Evolutionary conservation across 2,113 vertebrate species (phyloP), one percentile per base, ranked within the genome.

Genomic region (Meriones unguiculatus): DNA sequence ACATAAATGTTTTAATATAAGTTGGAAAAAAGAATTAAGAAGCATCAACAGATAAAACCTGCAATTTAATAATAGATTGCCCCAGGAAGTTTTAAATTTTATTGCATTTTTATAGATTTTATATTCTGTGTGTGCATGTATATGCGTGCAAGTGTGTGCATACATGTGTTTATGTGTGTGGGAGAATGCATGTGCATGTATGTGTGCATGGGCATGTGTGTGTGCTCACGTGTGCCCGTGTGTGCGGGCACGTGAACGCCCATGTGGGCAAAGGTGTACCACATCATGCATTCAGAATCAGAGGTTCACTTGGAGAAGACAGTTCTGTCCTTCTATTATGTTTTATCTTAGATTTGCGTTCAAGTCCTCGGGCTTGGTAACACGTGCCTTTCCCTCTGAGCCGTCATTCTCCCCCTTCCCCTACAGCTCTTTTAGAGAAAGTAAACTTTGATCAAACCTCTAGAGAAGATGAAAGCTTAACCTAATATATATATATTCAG

Each of bases 41-140:
- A 87, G 18, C 28, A 0, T 92, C 11, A 89, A 17, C 20, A 81
- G 20, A 14, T 64, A 50, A 6, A 15, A 90, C 7, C 11, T 75
- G n/a, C 9, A 38, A 93, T 72, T 96, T 94, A 72, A 93, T 75
- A 91, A 52, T 65, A 76, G 18, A 75, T 90, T 69, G 9, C 14
- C 9, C 32, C 84, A 77, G 62, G 41, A 90, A 67, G 1, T 0
- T 87, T 57, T 85, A 72, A 70, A 70, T 70, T 6, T 35, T 70
- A 69, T 69, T 69, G 6, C 30, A 35, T 35, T 69, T 69, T 46
- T 46, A 46, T 5, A 46, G 46, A 46, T 46, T 46, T 46, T 46
- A 46, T 5, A 46, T 46, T 46, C 46, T 46, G 46, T 46, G 46
- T 46, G 46, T 46, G 46, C 46, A 46, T 46, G 46, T 46, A 46